Evolutionary conservation across 1,140 invertebrate species (phyloP), one percentile per base, ranked within the genome.

Genomic region (Drosophila elegans): DNA sequence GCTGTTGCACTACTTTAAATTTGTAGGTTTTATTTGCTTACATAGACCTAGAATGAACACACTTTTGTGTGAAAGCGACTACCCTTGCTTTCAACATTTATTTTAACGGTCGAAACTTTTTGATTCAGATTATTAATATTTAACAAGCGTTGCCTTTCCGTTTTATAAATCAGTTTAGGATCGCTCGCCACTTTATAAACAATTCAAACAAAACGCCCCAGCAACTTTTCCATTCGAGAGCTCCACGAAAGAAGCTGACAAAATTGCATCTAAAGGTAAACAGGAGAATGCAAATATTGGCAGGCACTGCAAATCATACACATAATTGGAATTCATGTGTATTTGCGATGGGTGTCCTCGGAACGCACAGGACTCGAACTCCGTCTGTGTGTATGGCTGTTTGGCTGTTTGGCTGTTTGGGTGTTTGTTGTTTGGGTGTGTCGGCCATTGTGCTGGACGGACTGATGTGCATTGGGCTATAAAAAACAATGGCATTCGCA

Each of bases 181-280:
- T 7, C 5, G 29, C 29, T 32, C 29, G 29, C 29, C 29, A 13
- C n/a, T 51, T 51, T 51, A 34, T 34, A 49, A 16, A 9, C 48
- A 51, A 34, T 51, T 51, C n/a, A 13, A 32, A 34, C 29, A 32
- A 34, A 5, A 49, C 2, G 12, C 56, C 59, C 11, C 3, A 29
- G 21, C 44, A 12, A 32, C 16, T 0, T 13, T 16, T n/a, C 16
- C 44, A 16, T 0, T 61, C 16, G 52, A 27, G 12, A 38, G 34
- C 48, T 51, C 54, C 66, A 67, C 69, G 61, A 78, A 80, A 86
- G 68, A 80, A 85, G 60, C 74, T 78, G 74, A 81, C 67, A 69
- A 78, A 84, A 84, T 84, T 84, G 81, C 81, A 84, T 77, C 73
- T 64, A 78, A 85, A 85, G 74, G 81, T 81, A 86, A 81, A 86